These are phyloP conservation scores for Heterohyrax brucei DNA, from an alignment of 2,797 vertebrate genomes.

Conservation along the genomic window DNA sequence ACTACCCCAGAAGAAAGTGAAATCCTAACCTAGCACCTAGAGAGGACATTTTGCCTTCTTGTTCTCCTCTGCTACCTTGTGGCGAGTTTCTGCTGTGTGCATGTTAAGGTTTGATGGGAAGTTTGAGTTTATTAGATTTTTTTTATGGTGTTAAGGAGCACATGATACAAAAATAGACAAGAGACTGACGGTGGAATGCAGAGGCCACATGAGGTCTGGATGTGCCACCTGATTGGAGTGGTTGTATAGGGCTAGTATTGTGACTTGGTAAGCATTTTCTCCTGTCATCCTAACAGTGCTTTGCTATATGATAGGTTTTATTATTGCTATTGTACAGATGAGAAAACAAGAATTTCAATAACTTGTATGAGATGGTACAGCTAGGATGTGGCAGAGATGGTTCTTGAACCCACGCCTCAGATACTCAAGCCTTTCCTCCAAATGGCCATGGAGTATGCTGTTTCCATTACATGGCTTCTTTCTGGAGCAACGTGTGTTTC, in stretches of 20 bases:
- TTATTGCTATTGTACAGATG: not conserved
- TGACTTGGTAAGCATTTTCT: slow-evolving; percentile 14
- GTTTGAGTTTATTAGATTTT: slow-evolving; percentile 48
- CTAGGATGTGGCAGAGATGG: not conserved
- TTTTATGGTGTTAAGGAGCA: slow-evolving; percentile 44
- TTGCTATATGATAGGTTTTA: not conserved
- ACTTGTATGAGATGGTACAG: not conserved
- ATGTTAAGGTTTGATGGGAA: slow-evolving; percentile 35
- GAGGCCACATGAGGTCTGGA: not conserved
- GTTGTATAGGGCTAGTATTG: not conserved
- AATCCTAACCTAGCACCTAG: not conserved
- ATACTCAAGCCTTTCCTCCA: not conserved
- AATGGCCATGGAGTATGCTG: not conserved
- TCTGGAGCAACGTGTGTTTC: not conserved
- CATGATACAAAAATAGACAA: not conserved
- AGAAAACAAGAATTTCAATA: not conserved
- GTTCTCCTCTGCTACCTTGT: slow-evolving; percentile 5
- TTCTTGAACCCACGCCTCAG: not conserved
- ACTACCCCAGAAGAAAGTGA: not conserved
- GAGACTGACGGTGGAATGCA: not conserved
- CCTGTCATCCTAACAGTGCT: not conserved
- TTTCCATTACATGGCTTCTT: not conserved
- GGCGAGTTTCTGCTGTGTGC: not conserved
- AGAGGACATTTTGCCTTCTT: not conserved
- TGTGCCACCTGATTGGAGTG: not conserved